Evolutionary conservation across 2,797 vertebrate species (phyloP).

Genomic region (Melanotaenia boesemani): DNA sequence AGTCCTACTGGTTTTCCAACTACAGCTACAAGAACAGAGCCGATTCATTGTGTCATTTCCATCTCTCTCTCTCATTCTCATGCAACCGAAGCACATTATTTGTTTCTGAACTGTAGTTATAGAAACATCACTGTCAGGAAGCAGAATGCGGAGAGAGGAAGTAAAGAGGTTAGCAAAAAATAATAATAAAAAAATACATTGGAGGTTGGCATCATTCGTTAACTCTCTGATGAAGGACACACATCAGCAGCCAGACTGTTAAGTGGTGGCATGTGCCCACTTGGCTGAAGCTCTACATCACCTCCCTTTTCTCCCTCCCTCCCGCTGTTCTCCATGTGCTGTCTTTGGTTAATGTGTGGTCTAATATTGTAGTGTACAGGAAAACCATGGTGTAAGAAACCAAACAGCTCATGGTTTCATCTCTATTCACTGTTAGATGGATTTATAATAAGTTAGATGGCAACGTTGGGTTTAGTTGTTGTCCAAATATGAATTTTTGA

Average conservation of each 20-base stretch:
- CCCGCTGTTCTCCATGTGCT: not conserved
- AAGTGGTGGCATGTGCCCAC: slow-evolving; percentile 58
- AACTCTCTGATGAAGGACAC: slow-evolving; percentile 47
- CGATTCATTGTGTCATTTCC: no score
- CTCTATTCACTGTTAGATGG: not conserved
- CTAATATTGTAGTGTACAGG: not conserved
- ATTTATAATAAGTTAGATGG: not conserved
- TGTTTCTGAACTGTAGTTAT: not conserved
- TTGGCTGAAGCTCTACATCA: slow-evolving; percentile 30
- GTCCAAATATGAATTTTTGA: not conserved
- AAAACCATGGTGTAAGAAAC: not conserved
- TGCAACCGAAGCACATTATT: not conserved
- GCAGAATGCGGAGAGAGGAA: not conserved
- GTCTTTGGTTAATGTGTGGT: not conserved
- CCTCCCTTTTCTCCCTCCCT: not conserved
- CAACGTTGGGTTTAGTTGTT: not conserved
- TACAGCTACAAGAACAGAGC: not conserved
- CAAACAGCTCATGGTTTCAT: not conserved
- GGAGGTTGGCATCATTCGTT: slow-evolving; percentile 26
- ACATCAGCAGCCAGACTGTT: slow-evolving; percentile 44
- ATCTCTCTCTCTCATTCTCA: not conserved
- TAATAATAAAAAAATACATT: no score
- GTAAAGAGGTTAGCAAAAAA: no score
- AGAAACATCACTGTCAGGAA: not conserved
- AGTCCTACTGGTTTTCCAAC: not conserved